phyloP scores from a whole-genome alignment of 1,140 invertebrate genomes.

The Harpegnathos saltator region DNA sequence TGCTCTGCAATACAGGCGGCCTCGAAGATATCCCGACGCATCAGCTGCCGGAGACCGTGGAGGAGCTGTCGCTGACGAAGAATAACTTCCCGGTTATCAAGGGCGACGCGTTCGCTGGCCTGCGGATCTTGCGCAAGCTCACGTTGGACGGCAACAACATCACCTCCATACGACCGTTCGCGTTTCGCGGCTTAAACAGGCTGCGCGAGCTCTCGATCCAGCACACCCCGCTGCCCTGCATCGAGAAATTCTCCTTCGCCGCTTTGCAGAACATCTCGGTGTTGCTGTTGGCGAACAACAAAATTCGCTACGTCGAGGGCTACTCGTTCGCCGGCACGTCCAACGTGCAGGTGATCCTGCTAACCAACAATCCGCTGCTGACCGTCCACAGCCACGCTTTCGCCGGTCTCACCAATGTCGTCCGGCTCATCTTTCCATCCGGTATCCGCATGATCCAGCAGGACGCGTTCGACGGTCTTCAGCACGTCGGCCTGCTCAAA shows the following conservation, averaged over 20 bases:
- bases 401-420: slow-evolving; percentile 92
- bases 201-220: slow-evolving; percentile 93
- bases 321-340: slow-evolving; percentile 94
- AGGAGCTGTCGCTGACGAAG: slow-evolving; percentile 92
- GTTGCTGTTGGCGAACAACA: slow-evolving; percentile 91
- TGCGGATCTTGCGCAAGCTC: slow-evolving; percentile 90
- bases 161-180: slow-evolving; percentile 91
- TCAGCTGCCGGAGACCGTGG: slow-evolving; percentile 90
- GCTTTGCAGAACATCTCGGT: slow-evolving; percentile 92
- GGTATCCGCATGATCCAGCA: slow-evolving; percentile 91
- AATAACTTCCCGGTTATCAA: slow-evolving; percentile 92
- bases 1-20: slow-evolving; percentile 94
- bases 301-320: slow-evolving; percentile 91
- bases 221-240: slow-evolving; percentile 91
- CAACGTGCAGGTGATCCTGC: slow-evolving; percentile 90
- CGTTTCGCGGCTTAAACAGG: slow-evolving; percentile 91
- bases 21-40: slow-evolving; percentile 91
- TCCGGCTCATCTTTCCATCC: slow-evolving; percentile 91
- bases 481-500: slow-evolving; percentile 91
- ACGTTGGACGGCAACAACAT: slow-evolving; percentile 93
- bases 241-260: slow-evolving; percentile 93
- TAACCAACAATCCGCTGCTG: slow-evolving; percentile 92
- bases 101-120: slow-evolving; percentile 91
- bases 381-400: slow-evolving; percentile 92
- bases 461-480: slow-evolving; percentile 92